Evolutionary conservation across 2,888 invertebrate species (phyloP).

Genomic region (Latrodectus elegans): DNA sequence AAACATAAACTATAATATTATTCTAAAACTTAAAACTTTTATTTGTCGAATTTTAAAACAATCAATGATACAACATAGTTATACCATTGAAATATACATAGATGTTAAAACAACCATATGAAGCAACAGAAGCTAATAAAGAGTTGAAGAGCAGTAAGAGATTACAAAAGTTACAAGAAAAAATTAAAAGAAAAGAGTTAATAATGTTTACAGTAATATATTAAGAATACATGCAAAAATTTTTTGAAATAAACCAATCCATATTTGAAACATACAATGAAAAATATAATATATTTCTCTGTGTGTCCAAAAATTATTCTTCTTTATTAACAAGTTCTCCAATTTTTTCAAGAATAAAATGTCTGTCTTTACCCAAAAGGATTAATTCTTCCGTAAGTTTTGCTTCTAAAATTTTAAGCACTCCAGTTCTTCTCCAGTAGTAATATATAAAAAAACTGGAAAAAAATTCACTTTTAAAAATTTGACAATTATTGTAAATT

Average conservation of each 20-base stretch:
- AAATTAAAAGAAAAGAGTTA: background rate
- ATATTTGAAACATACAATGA: too few relatives aligned
- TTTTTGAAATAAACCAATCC: too few relatives aligned
- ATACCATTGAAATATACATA: too few relatives aligned
- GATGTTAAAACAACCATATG: too few relatives aligned
- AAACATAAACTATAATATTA: too few relatives aligned
- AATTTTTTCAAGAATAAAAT: slow-evolving; percentile 20
- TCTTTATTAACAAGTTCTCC: background rate
- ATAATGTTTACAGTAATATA: background rate
- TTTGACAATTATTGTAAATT: too few relatives aligned
- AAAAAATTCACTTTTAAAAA: background rate
- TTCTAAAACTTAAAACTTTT: too few relatives aligned
- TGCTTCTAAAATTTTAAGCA: slow-evolving; percentile 10
- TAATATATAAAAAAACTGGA: slow-evolving; percentile 35
- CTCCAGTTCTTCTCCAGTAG: slow-evolving; percentile 20
- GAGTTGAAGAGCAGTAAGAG: background rate
- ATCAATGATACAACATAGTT: too few relatives aligned
- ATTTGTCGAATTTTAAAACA: too few relatives aligned
- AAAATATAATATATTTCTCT: too few relatives aligned
- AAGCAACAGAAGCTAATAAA: too few relatives aligned
- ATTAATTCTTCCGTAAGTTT: slow-evolving; percentile 33
- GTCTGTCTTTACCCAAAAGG: slow-evolving; percentile 21
- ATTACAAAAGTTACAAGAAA: background rate
- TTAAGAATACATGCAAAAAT: too few relatives aligned
- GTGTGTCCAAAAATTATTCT: background rate